These are phyloP conservation scores for Scrobipalpa atriplicella DNA, from an alignment of 2,888 invertebrate genomes.

Conservation along the genomic window DNA sequence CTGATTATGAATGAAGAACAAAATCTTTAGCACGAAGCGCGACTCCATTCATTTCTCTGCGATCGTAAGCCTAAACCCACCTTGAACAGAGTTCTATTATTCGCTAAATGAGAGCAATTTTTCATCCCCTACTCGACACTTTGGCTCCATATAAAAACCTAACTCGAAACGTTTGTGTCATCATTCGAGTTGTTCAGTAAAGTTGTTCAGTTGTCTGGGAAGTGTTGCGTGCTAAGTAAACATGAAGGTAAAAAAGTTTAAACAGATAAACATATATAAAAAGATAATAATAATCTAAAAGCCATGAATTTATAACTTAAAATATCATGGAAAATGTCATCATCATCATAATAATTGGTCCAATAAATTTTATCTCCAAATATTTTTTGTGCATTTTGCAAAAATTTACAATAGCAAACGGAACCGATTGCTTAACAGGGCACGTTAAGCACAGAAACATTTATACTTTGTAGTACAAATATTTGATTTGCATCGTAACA, in stretches of 20 bases:
- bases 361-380: too few species aligned
- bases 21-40: neutral
- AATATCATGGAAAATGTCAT: too few species aligned
- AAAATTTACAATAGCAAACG: too few species aligned
- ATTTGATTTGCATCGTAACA: too few species aligned
- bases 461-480: neutral
- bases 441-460: too few species aligned
- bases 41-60: constrained; percentile 49
- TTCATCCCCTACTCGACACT: constrained; percentile 64
- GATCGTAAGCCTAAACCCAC: constrained; percentile 45
- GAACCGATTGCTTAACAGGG: too few species aligned
- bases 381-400: too few species aligned
- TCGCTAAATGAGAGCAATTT: constrained; percentile 64
- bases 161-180: constrained; percentile 45
- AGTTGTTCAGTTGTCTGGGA: constrained; percentile 29
- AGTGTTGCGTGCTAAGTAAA: constrained; percentile 34
- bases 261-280: neutral
- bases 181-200: constrained; percentile 34
- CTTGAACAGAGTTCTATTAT: constrained; percentile 72
- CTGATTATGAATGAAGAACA: neutral
- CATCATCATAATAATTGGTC: too few species aligned
- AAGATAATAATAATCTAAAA: neutral
- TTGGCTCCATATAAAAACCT: constrained; percentile 62
- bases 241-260: constrained; percentile 48
- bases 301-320: neutral